phyloP scores from a whole-genome alignment of 2,888 invertebrate species.

The Steromphala cineraria region DNA sequence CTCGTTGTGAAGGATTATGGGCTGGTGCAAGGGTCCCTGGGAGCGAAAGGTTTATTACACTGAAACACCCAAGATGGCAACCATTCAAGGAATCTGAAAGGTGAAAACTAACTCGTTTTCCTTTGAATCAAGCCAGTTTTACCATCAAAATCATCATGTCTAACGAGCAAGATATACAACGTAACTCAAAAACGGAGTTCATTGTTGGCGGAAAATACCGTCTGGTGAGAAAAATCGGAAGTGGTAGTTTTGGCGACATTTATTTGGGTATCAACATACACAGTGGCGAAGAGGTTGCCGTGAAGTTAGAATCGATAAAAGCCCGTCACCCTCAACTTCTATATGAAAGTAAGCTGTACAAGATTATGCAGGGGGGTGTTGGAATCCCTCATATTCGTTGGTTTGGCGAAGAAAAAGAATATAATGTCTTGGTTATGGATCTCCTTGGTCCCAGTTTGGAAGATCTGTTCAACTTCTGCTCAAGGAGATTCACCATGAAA shows the following conservation, averaged over 20 bases:
- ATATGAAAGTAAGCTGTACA: constrained; percentile 79
- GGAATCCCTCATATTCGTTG: constrained; percentile 74
- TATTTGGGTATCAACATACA: constrained; percentile 75
- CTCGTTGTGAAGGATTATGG: constrained; percentile 46
- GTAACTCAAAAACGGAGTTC: constrained; percentile 60
- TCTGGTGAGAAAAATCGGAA: constrained; percentile 75
- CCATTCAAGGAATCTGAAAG: constrained; percentile 37
- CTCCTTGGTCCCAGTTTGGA: constrained; percentile 81
- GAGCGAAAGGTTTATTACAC: constrained; percentile 37
- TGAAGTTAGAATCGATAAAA: constrained; percentile 78
- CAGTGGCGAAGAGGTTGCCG: constrained; percentile 77
- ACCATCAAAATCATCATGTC: constrained; percentile 43
- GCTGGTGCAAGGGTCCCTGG: constrained; percentile 27
- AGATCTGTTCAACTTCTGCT: constrained; percentile 97
- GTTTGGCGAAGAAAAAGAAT: constrained; percentile 90
- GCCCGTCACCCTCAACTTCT: constrained; percentile 78
- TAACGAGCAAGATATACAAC: constrained; percentile 38
- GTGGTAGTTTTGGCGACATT: constrained; percentile 76
- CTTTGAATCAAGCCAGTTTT: not conserved
- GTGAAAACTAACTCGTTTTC: not conserved
- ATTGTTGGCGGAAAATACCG: constrained; percentile 73
- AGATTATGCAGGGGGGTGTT: constrained; percentile 77
- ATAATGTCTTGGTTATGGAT: constrained; percentile 99
- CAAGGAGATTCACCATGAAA: constrained; percentile 98
- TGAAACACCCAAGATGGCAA: constrained; percentile 73